Evolutionary conservation across 64 coral and sea anemone species (phyloP), one percentile per base, ranked within the genome.

Genomic region (Anthopleura sola): DNA sequence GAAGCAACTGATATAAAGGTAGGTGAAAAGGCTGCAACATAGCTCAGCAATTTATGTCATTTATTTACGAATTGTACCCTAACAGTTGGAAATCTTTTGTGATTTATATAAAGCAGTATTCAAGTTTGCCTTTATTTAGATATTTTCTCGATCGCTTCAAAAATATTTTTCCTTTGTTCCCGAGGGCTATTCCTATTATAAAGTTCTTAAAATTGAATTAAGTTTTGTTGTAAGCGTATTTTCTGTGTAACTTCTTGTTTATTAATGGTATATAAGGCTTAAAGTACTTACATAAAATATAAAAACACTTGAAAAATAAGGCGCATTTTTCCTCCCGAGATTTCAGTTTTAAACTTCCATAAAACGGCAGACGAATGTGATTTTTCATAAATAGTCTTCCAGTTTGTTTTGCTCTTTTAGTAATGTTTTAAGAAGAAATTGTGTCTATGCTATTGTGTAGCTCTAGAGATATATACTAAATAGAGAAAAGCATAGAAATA

Each of bases 1-100:
- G 97, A 99, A 84, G 90, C 90, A 40, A 99, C 97, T 47, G 97
- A 99, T 85, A 92, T 99, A 84, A 99, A 99, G 97, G 97, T 95
- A 49, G 47, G 82, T 54, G 47, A 79, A 44, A 11, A 48, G 5
- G 12, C 36, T 44, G 6, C 14, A 47, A 79, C 23, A n/a, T 26
- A 48, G 37, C 76, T 79, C 8, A 26, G 76, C 44, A 79, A 46
- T 79, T 38, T 47, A 44, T 26, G 76, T n/a, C 37, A 78, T 79
- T 79, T 79, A 11, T 48, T 44, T 79, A 48, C 12, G 7, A 79
- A 46, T 79, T 79, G 76, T 79, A 79, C 6, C 15, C 44, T 20
- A 79, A 79, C 76, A 79, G 76, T 79, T 44, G 76, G 76, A 79
- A 46, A 79, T 47, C 76, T 79, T 78, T 78, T 44, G 20, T 21